Conservation (phyloP, 2,888 invertebrate species). For the Eupithecia inturbata region DNA sequence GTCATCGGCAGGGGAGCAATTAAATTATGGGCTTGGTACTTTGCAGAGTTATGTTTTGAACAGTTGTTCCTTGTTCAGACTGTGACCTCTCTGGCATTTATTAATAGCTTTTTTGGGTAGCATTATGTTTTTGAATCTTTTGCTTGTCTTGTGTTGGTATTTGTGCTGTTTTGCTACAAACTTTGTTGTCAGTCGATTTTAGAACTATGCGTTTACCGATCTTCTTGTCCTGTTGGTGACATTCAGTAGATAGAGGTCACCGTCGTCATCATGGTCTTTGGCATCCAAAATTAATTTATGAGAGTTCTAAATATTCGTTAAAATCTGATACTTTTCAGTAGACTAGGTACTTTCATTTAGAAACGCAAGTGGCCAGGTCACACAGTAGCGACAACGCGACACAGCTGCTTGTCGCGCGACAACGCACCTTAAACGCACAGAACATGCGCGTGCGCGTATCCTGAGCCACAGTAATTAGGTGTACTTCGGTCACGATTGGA, state of each 20-base stretch:
- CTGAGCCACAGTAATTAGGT: conserved; percentile 30
- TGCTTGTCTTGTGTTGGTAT: neutral
- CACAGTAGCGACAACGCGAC: conserved; percentile 38
- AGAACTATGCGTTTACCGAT: neutral
- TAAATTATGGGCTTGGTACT: conserved; percentile 37
- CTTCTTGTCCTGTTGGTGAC: neutral
- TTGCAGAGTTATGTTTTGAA: conserved; percentile 4
- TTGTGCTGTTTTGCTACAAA: neutral
- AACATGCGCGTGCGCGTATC: conserved; percentile 21
- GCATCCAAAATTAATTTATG: neutral
- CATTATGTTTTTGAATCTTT: neutral
- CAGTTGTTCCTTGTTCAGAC: conserved; percentile 1
- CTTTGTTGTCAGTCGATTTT: neutral
- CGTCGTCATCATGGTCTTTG: neutral
- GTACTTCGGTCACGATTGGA: conserved; percentile 32
- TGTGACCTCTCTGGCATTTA: neutral
- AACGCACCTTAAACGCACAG: conserved; percentile 37
- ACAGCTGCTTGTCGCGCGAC: conserved; percentile 35
- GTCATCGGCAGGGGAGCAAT: conserved; percentile 46
- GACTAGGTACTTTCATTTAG: neutral
- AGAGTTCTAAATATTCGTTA: neutral
- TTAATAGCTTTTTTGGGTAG: conserved; percentile 9
- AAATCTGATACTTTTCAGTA: neutral
- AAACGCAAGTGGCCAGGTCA: conserved; percentile 1
- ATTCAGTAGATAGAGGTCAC: neutral